phyloP scores from a whole-genome alignment of 2,113 vertebrate species.

The Ia io region DNA sequence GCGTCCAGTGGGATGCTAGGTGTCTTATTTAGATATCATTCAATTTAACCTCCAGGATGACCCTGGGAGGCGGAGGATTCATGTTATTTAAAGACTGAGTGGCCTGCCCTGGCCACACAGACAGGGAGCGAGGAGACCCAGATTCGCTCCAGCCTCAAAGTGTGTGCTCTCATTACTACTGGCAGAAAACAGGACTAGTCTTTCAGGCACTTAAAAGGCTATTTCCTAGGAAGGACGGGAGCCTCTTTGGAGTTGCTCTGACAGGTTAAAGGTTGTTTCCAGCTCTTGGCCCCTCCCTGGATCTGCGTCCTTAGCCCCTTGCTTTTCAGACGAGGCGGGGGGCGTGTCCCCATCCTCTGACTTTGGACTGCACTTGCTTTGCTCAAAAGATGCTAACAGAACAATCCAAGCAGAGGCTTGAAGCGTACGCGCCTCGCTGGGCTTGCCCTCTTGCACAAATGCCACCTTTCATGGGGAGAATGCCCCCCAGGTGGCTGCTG shows the following conservation, averaged over 20 bases:
- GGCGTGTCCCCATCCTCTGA: background rate
- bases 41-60: background rate
- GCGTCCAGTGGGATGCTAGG: accelerated
- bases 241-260: background rate
- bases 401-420: background rate
- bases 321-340: background rate
- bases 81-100: background rate
- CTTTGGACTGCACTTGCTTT: background rate
- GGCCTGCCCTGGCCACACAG: background rate
- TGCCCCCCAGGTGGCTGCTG: background rate
- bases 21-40: background rate
- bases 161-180: background rate
- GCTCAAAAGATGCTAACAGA: background rate
- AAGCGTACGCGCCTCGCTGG: background rate
- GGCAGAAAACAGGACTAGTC: background rate
- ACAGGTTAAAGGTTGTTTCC: background rate
- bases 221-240: background rate
- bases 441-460: background rate
- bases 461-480: background rate
- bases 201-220: background rate
- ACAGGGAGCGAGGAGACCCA: background rate
- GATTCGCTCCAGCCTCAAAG: background rate
- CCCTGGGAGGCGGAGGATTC: background rate
- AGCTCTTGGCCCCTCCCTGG: background rate
- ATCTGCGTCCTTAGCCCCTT: background rate